Base-by-base conservation (phyloP, 1,140 invertebrate species). In the Neodiprion pinetum region DNA sequence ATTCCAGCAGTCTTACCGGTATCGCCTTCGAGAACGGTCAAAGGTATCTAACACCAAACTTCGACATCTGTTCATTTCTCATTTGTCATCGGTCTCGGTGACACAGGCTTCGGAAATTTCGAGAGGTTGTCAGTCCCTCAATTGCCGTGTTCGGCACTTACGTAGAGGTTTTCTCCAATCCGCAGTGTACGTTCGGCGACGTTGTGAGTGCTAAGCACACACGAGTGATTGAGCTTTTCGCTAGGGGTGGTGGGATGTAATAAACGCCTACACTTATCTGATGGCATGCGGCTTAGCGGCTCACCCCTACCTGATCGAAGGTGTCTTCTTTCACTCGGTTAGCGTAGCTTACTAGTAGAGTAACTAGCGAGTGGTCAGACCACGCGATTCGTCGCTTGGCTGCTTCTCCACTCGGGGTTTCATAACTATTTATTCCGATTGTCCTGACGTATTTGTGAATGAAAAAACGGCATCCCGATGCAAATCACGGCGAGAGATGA, bases 291-390 rank as follows among this genome's bases (percentile, higher is more conserved):
- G 28, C 28, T 40, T 61, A 61, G n/a, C 53, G 7, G 53, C 53
- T 61, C 53, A 61, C 53, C 53, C 53, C 53, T 61, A 17, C 53
- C 53, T 61, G 53, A 61, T 61, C 53, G 53, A 61, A 61, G 53
- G 53, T 61, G 53, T 61, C 53, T 61, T 61, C 53, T 61, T 61
- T 61, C 53, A 17, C 53, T 61, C n/a, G 53, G 53, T 17, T 17
- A 14, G 53, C 53, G 9, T 17, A 14, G 5, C 53, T 61, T 12
- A 2, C 53, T 17, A 61, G 53, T 61, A 61, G 53, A 61, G 53
- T 9, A 61, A 61, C 53, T 17, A 61, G 9, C 53, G 53, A 17
- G 11, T 61, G 53, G n/a, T 61, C 53, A 61, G 9, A 61, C 53
- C 11, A 9, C 4, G 11, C 53, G 53, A 9, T 61, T 14, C 53